Evolutionary conservation across 2,113 vertebrate species (phyloP), one percentile per base, ranked within the genome.

Genomic region (Anoura caudifer): DNA sequence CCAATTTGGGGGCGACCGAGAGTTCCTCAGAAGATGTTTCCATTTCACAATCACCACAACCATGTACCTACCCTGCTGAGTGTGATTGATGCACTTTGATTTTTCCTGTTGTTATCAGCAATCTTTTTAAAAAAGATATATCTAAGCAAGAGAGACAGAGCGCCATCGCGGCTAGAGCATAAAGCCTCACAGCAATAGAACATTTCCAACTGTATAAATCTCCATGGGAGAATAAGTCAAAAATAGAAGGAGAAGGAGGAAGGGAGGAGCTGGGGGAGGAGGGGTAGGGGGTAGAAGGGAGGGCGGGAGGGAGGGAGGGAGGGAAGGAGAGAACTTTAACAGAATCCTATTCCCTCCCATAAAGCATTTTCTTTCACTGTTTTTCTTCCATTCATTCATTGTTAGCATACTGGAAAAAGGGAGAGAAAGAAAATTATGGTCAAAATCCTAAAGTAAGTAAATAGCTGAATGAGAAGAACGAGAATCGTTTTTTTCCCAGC

Each of bases 401-500:
- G 73, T 86, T 41, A 77, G 75, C 41, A 33, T n/a, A 76, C 26
- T 89, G 65, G 14, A 19, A 56, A 73, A 61, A 89, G 59, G 28
- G 11, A 80, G 75, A 61, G 65, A 47, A 33, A 73, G n/a, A 52
- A 83, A 93, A 72, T 70, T 86, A 73, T 9, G 19, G 72, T 91
- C 93, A 94, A 85, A 90, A 73, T 8, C 28, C 73, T 70, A 65
- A 63, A 52, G 17, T 41, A 61, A 87, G 20, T 41, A 75, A 59
- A 41, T 72, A 67, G 97, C 96, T 72, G 97, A 97, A 85, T 96
- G 2, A 97, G 95, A 97, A 95, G 89, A 87, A 85, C 1, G 9
- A 97, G 47, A 94, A 91, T 56, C 94, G 92, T 97, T 97, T 95
- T 97, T 97, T 95, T 90, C 73, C 89, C 67, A 67, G 79, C 83